Percentiles rank a stretch among this genome's conserved stretches.
These are phyloP conservation scores for Rhadinocentrus ornatus DNA, from an alignment of 2,797 vertebrate genomes.

Conservation along the genomic window DNA sequence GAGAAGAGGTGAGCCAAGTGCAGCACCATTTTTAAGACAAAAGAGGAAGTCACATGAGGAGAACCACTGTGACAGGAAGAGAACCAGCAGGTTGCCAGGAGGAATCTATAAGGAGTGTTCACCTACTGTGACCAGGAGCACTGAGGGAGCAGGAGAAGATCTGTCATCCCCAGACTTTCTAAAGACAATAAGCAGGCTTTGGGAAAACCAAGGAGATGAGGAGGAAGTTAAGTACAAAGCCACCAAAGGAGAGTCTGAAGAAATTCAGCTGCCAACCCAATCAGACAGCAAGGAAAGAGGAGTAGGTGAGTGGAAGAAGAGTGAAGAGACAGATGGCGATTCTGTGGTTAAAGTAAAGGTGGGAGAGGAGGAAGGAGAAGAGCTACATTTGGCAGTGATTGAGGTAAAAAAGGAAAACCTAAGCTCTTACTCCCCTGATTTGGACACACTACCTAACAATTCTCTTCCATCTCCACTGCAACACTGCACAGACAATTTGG, in stretches of 20 bases:
- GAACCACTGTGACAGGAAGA: slow-evolving; percentile 77
- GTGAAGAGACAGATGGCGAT: slow-evolving; percentile 38
- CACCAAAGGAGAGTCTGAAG: slow-evolving; percentile 79
- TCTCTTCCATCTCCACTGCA: slow-evolving; percentile 86
- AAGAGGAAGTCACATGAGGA: slow-evolving; percentile 90
- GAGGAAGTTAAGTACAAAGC: slow-evolving; percentile 70
- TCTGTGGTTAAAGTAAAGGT: slow-evolving; percentile 75
- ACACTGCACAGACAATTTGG: slow-evolving; percentile 76
- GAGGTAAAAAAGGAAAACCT: slow-evolving; percentile 93
- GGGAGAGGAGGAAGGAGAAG: slow-evolving; percentile 75
- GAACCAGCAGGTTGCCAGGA: slow-evolving; percentile 73
- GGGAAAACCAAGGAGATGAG: slow-evolving; percentile 36
- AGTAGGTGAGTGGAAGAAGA: slow-evolving; percentile 48
- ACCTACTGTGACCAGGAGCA: slow-evolving; percentile 67
- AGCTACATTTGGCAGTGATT: slow-evolving; percentile 64
- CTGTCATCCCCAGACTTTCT: slow-evolving; percentile 86
- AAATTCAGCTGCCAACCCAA: slow-evolving; percentile 93
- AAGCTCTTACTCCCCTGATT: slow-evolving; percentile 83
- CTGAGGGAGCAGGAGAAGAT: slow-evolving; percentile 76
- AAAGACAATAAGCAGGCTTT: slow-evolving; percentile 58
- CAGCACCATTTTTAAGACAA: slow-evolving; percentile 78
- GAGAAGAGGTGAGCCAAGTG: slow-evolving; percentile 76
- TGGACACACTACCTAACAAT: slow-evolving; percentile 84
- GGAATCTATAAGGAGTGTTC: slow-evolving; percentile 68
- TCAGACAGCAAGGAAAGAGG: slow-evolving; percentile 83